Conservation (phyloP, 1,140 invertebrate genomes). For the Meloidogyne exigua region DNA sequence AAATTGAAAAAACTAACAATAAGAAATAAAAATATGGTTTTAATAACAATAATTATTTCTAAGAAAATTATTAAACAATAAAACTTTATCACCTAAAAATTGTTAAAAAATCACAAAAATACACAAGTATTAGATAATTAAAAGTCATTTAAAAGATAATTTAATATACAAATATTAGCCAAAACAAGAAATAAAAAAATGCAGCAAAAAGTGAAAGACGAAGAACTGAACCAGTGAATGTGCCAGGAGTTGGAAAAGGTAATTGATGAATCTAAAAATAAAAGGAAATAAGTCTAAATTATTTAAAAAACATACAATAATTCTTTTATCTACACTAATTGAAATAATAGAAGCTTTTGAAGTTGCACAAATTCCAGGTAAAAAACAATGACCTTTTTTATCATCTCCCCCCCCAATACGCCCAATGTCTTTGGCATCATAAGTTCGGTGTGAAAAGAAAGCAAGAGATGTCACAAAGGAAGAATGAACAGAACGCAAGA, state of each 20-base stretch:
- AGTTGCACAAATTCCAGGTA: conserved; percentile 34
- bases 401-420: conserved; percentile 22
- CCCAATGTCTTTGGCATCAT: conserved; percentile 27
- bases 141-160: not conserved
- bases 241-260: not conserved
- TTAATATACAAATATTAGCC: conserved; percentile 8
- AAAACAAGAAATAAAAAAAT: conserved; percentile 27
- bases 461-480: conserved; percentile 36
- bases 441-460: conserved; percentile 35
- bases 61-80: not conserved
- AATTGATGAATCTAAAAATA: conserved; percentile 25
- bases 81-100: not conserved
- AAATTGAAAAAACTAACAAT: not conserved
- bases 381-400: conserved; percentile 16
- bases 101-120: not conserved
- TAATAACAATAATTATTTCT: not conserved
- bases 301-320: conserved; percentile 25
- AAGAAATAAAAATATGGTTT: not conserved
- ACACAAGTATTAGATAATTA: conserved; percentile 1
- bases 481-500: conserved; percentile 20
- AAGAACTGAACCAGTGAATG: conserved; percentile 7
- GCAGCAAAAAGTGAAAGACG: conserved; percentile 8
- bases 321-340: conserved; percentile 33
- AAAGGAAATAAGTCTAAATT: not conserved
- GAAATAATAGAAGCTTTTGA: conserved; percentile 26